Conservation (phyloP, 2,888 invertebrate species). For the Nemurella pictetii region DNA sequence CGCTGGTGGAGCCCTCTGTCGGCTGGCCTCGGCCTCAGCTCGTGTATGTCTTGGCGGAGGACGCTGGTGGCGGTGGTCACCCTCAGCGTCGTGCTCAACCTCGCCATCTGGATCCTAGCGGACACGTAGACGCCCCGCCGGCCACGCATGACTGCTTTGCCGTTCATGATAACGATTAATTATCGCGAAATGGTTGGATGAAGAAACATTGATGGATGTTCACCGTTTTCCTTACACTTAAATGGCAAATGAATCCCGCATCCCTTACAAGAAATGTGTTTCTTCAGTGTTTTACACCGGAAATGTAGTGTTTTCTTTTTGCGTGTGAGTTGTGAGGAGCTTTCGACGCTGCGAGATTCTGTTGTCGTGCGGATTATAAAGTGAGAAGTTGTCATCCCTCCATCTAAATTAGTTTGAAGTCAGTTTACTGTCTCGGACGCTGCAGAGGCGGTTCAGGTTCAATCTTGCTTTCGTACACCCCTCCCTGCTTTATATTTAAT, state of each 20-base stretch:
- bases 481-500: background rate
- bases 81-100: constrained; percentile 52
- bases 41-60: constrained; percentile 54
- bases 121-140: constrained; percentile 13
- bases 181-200: background rate
- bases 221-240: constrained; percentile 26
- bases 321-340: background rate
- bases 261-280: background rate
- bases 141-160: background rate
- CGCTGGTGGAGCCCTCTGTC: constrained; percentile 56
- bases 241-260: background rate
- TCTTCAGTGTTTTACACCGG: constrained; percentile 29
- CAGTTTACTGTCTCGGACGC: background rate
- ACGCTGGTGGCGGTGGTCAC: constrained; percentile 52
- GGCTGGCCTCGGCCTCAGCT: constrained; percentile 55
- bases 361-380: background rate
- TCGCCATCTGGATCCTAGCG: constrained; percentile 42
- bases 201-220: background rate
- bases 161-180: background rate
- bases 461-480: background rate
- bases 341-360: background rate
- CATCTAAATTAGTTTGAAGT: background rate
- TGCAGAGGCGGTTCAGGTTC: background rate
- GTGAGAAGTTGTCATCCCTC: background rate
- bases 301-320: background rate